phyloP scores from a whole-genome alignment of 2,113 vertebrate species.

The Crotophaga sulcirostris region DNA sequence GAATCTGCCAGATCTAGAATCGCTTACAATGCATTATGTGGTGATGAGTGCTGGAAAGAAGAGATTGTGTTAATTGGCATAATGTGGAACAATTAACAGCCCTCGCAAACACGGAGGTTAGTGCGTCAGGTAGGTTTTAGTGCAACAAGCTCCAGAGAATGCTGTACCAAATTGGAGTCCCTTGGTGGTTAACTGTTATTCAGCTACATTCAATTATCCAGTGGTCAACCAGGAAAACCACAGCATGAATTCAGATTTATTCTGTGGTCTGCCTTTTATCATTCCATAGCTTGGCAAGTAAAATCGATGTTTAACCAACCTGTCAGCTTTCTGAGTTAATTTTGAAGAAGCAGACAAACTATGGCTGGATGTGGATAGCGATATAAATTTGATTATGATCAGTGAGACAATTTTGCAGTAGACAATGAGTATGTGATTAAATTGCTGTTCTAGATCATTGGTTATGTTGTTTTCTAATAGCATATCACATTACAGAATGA shows the following conservation, averaged over 20 bases:
- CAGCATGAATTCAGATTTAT: background rate
- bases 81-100: background rate
- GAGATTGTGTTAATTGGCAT: slow-evolving; percentile 1
- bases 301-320: background rate
- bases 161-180: background rate
- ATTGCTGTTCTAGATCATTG: background rate
- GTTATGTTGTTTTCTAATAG: background rate
- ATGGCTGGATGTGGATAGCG: background rate
- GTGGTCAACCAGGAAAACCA: slow-evolving; percentile 1
- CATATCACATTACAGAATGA: background rate
- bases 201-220: background rate
- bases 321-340: background rate
- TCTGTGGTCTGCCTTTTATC: background rate
- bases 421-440: background rate
- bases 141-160: background rate
- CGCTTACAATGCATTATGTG: background rate
- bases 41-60: background rate
- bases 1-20: background rate
- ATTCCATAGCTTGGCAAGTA: background rate
- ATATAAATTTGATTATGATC: background rate
- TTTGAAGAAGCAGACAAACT: background rate
- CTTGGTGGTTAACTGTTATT: background rate
- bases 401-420: background rate
- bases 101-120: background rate
- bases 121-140: background rate